A percentile compares a stretch with the other conserved stretches of the same genome.
Evolutionary conservation across 2,888 invertebrate species (phyloP).

Genomic region (Drosophila neonasuta): DNA sequence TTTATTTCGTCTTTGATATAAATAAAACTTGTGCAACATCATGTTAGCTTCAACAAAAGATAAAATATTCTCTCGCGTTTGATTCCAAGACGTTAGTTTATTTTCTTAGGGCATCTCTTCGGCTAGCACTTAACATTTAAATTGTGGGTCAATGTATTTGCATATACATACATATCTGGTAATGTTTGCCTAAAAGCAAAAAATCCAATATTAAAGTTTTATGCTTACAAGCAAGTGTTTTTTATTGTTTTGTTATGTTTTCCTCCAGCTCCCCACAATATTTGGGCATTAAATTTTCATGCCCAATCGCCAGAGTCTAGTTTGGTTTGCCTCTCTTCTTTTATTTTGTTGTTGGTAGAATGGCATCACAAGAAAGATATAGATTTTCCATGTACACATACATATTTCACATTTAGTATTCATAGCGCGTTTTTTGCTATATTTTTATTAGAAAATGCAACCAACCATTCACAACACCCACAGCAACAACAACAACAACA

Average conservation of each 20-base stretch:
- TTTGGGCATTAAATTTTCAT: constrained; percentile 46
- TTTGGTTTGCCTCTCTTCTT: background rate
- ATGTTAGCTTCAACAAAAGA: background rate
- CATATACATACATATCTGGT: constrained; percentile 10
- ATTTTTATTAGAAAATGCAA: constrained; percentile 61
- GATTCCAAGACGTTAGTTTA: background rate
- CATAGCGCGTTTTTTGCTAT: constrained; percentile 47
- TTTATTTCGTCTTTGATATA: background rate
- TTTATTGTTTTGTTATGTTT: constrained; percentile 34
- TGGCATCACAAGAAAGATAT: constrained; percentile 3
- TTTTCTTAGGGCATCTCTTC: background rate
- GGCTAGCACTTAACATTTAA: background rate
- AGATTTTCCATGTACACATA: background rate
- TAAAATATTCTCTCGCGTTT: too few species aligned
- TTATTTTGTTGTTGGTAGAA: background rate
- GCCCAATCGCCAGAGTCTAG: constrained; percentile 28
- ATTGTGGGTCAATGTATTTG: background rate
- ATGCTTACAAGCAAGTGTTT: constrained; percentile 25
- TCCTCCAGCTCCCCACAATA: constrained; percentile 12
- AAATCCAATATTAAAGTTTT: constrained; percentile 19
- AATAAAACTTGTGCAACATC: background rate
- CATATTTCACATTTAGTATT: constrained; percentile 55
- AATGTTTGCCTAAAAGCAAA: background rate
- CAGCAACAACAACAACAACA: background rate
- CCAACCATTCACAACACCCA: constrained; percentile 22